Evolutionary conservation across 2,888 invertebrate genomes (phyloP), one percentile per base, ranked within the genome.

Genomic region (Salpingus planirostris): DNA sequence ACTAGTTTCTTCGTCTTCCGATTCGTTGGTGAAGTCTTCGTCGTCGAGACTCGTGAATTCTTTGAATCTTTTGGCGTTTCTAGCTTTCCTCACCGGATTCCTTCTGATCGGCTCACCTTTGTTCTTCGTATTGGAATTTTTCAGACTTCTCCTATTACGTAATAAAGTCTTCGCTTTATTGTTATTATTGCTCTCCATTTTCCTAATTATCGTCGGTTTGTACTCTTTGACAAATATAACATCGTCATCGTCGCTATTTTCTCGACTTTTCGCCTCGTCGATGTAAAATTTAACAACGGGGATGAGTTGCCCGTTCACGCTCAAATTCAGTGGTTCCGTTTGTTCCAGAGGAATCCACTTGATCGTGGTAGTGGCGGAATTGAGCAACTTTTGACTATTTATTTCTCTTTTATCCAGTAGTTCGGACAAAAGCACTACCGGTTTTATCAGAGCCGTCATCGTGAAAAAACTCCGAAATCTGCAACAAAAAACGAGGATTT

Each of bases 191-290:
- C 21, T 29, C 21, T 13, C 21, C 11, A 3, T 28, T 30, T 26
- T 35, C 36, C 8, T 23, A 15, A 6, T 7, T 22, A 21, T 11
- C 24, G 33, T 24, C 5, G 27, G 15, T 21, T 23, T 27, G 30
- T 48, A 56, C 38, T 52, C 52, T 24, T 44, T 44, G 2, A 57
- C 47, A 33, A 56, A 55, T 24, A 54, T 42, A 5, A 55, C 52
- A 15, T 56, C 54, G 13, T 55, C 53, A 22, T 49, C 49, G 13
- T 33, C 39, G n/a, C 29, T 29, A 2, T 27, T 26, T 7, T 24
- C 27, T n/a, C 15, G 27, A 15, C 23, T 28, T 6, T 11, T 24
- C 8, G 24, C 12, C 22, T 30, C 29, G 2, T 26, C 21, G 7
- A 7, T 10, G 14, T 10, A 14, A 10, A 2, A 26, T n/a, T 22